Evolutionary conservation across 2,113 vertebrate genomes (phyloP).

Genomic region (Cyanocitta stelleri): DNA sequence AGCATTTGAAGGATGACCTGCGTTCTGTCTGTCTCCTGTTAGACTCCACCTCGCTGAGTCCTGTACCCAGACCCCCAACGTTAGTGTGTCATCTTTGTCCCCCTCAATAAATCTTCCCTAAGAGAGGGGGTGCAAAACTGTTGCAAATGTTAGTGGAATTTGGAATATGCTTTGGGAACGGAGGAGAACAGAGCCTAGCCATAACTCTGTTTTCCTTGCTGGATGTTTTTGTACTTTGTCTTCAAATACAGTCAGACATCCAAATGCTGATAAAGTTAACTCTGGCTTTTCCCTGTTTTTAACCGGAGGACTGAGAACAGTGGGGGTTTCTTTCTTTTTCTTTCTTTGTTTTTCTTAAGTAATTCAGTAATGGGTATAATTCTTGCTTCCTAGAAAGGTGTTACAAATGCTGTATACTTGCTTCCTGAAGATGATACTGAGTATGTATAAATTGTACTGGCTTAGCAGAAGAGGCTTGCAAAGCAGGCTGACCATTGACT

Average conservation of each 20-base stretch:
- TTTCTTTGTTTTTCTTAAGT: background rate
- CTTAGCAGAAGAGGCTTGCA: constrained; percentile 43
- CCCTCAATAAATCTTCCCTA: constrained; percentile 10
- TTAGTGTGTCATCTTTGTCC: background rate
- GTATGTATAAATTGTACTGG: constrained; percentile 22
- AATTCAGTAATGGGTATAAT: background rate
- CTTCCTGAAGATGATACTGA: constrained; percentile 30
- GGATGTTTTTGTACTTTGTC: background rate
- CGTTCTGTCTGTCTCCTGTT: background rate
- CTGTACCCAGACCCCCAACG: background rate
- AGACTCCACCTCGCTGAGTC: background rate
- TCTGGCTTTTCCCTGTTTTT: background rate
- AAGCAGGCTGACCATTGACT: constrained; percentile 19
- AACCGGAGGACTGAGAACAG: background rate
- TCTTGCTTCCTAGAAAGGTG: constrained; percentile 9
- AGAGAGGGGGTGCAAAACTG: background rate
- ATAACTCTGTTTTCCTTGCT: background rate
- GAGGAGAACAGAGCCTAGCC: background rate
- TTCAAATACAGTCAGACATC: background rate
- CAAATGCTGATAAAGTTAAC: background rate
- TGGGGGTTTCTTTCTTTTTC: background rate
- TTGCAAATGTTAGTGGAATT: constrained; percentile 7
- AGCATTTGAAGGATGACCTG: constrained; percentile 5
- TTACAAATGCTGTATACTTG: constrained; percentile 29
- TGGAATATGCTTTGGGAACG: constrained; percentile 2